Base-by-base conservation (phyloP, 2,113 vertebrate genomes). In the Pollimyrus isidori region DNA sequence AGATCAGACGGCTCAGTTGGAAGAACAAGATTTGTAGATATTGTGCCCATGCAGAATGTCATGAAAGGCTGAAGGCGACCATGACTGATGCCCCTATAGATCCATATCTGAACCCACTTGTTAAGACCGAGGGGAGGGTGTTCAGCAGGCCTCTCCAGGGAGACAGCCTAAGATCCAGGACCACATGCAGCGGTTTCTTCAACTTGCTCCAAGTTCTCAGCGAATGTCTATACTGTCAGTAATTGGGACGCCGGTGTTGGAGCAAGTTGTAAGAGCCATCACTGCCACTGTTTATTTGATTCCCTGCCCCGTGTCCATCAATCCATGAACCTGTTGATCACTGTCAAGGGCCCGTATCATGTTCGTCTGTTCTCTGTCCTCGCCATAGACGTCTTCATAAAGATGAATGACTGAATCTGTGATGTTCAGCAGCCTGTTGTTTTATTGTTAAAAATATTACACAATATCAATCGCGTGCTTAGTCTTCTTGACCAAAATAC, bases 11-110 rank as follows among this genome's bases (percentile, higher is more conserved):
- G 50, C 39, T 48, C 23, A n/a, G 30, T 50, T 53, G 85, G 48
- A 87, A 53, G 83, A 85, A 50, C 21, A 49, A 80, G 73, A 80
- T 80, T 42, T 80, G 73, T 80, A 80, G 73, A 80, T 80, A 80
- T 42, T 80, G 73, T 80, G 73, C 73, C 73, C 30, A 80, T 80
- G 30, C 73, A 39, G 73, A 80, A 80, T 80, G 73, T 80, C 73
- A 80, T 86, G 85, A 86, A 50, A 52, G 39, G 42, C 85, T 52
- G 48, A 86, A 50, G 85, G 45, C n/a, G 35, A 53, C 45, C 42
- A 86, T 26, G 23, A 86, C 10, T 86, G 53, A 49, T 26, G 23
- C 23, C 42, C 9, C n/a, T 49, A 13, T 86, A 86, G 83, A 86
- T 48, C 48, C 21, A 49, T 86, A 49, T 48, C 83, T 80, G 73